Percentiles rank a stretch among this genome's conserved stretches.
These are phyloP conservation scores for Kryptolebias marmoratus DNA, from an alignment of 2,113 vertebrate genomes.

Conservation along the genomic window DNA sequence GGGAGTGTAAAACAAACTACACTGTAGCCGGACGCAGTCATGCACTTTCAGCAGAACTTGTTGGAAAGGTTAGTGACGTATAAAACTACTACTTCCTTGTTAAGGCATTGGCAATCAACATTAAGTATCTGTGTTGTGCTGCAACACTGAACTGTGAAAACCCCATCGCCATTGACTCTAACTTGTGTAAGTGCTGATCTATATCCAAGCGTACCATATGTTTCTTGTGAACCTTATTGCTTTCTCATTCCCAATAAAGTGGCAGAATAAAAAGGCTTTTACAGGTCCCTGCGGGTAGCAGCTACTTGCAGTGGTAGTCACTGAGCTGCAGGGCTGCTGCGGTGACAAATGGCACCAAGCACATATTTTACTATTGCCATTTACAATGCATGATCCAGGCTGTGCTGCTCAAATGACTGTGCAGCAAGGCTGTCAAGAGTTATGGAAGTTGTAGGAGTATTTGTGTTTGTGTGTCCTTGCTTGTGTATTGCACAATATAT, in stretches of 20 bases:
- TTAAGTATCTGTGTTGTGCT: constrained; percentile 15
- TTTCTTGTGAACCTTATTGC: constrained; percentile 75
- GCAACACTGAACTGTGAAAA: constrained; percentile 36
- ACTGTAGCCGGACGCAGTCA: neutral
- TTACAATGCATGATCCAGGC: constrained; percentile 74
- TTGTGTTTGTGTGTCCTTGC: neutral
- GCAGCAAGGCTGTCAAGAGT: constrained; percentile 58
- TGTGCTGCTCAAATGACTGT: constrained; percentile 65
- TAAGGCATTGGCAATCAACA: constrained; percentile 3
- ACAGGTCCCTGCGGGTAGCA: constrained; percentile 73
- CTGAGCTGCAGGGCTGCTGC: constrained; percentile 68
- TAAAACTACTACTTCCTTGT: neutral
- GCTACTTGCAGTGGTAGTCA: constrained; percentile 68
- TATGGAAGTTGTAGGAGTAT: constrained; percentile 23
- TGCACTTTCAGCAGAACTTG: neutral
- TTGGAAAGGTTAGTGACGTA: neutral
- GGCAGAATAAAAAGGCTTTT: constrained; percentile 80
- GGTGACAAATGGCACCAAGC: constrained; percentile 74
- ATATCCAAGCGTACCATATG: constrained; percentile 70
- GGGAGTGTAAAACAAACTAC: neutral
- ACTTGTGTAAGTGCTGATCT: constrained; percentile 66
- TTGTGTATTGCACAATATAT: constrained; percentile 12
- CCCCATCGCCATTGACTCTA: constrained; percentile 43
- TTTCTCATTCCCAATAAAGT: constrained; percentile 78
- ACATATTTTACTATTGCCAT: constrained; percentile 75